phyloP scores from a whole-genome alignment of 2,113 vertebrate species.

The Aythya baeri region DNA sequence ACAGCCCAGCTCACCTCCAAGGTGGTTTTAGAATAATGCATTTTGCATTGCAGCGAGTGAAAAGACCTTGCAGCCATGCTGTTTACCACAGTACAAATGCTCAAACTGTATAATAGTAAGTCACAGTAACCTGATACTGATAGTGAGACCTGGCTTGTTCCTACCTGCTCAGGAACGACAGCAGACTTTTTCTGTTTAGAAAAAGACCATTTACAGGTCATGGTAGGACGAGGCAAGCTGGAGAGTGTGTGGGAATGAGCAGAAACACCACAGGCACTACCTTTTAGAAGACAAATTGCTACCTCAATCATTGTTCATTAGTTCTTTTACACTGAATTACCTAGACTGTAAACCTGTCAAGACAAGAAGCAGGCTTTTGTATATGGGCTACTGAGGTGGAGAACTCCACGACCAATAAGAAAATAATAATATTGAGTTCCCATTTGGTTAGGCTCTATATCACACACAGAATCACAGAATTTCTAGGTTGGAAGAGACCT shows the following conservation, averaged over 20 bases:
- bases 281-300: not conserved
- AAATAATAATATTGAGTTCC: not conserved
- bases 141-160: not conserved
- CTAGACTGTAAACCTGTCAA: not conserved
- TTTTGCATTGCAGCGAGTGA: not conserved
- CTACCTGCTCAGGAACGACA: not conserved
- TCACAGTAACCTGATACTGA: not conserved
- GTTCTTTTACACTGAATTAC: not conserved
- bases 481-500: too few species aligned
- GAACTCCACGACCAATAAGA: accelerated
- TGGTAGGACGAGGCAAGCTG: not conserved
- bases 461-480: not conserved
- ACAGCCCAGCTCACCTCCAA: not conserved
- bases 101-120: not conserved
- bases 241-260: not conserved
- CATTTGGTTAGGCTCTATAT: not conserved
- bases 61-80: not conserved
- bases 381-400: not conserved
- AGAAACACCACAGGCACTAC: not conserved
- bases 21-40: not conserved
- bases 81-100: not conserved
- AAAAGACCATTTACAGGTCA: not conserved
- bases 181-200: not conserved
- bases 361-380: not conserved
- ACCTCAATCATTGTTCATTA: not conserved